Base-by-base conservation (phyloP, 2,888 invertebrate genomes). In the Leptinotarsa haldemani region DNA sequence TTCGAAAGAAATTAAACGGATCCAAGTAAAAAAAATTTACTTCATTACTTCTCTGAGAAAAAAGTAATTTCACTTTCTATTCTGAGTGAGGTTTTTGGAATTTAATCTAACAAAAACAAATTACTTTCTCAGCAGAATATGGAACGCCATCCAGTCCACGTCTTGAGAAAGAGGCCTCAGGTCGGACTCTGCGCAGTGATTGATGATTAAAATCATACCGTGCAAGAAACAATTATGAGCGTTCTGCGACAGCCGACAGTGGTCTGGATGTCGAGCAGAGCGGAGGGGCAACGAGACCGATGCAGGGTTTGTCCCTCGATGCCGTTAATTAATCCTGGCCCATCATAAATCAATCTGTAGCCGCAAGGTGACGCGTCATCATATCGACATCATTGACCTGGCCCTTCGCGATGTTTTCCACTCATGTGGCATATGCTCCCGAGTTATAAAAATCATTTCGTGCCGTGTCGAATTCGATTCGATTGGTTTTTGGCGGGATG, bases 301-400 rank as follows among this genome's bases (percentile, higher is more conserved):
- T 81, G 83, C 80, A 82, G 83, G 84, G 83, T 84, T 83, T 83
- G 83, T 84, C 85, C 84, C 83, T 82, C 81, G 79, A 78, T 83
- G 82, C 83, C 84, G 85, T 85, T 86, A 86, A 86, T 86, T 87
- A 86, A 86, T 86, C 86, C 84, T 80, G 76, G 79, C 82, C 82
- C 82, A 84, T 84, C 86, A 86, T 87, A 86, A 87, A 87, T 87
- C 87, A 87, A 86, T 86, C 85, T 86, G 86, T 85, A 85, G 84
- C 86, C 86, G 85, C 87, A 87, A 87, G 87, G 86, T 87, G 87
- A 86, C 86, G 86, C 86, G 86, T 85, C 86, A 87, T 87, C 86
- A 87, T 87, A 87, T 87, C 85, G 87, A 86, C 86, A 86, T 87
- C 86, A 87, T 87, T 87, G 87, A 87, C 86, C 85, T 84, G 85